phyloP scores from a whole-genome alignment of 2,113 vertebrate genomes.

The Centropus bengalensis region DNA sequence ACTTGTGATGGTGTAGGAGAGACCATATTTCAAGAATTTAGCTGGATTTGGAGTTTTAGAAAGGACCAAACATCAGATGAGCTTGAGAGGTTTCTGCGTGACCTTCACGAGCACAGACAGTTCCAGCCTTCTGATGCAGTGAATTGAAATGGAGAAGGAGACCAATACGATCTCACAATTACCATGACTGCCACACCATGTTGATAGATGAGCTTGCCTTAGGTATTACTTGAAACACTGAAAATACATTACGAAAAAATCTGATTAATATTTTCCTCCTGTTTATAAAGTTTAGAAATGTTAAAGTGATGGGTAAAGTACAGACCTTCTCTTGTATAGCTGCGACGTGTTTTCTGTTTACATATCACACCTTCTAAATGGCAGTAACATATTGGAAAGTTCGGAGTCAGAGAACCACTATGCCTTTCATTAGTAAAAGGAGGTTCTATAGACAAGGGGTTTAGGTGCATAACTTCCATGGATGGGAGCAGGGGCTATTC shows the following conservation, averaged over 20 bases:
- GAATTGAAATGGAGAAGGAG: neutral
- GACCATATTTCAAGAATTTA: neutral
- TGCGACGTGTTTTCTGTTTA: neutral
- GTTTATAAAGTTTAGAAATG: neutral
- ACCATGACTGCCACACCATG: neutral
- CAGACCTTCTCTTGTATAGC: slow-evolving; percentile 17
- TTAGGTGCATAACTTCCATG: neutral
- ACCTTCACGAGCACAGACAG: neutral
- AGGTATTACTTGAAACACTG: neutral
- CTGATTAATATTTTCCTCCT: slow-evolving; percentile 8
- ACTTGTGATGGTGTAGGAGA: neutral
- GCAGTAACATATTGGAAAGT: neutral
- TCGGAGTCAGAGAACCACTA: neutral
- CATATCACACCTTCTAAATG: neutral
- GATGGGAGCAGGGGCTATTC: neutral
- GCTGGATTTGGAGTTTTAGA: neutral
- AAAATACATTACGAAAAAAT: neutral
- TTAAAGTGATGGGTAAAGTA: neutral
- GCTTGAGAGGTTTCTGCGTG: neutral
- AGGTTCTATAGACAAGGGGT: neutral
- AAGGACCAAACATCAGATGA: neutral
- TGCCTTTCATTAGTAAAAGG: neutral
- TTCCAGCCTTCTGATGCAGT: neutral
- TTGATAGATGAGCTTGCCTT: neutral
- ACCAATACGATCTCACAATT: neutral